These are phyloP conservation scores for Scyliorhinus canicula DNA, from an alignment of 2,797 vertebrate species.

Conservation along the genomic window DNA sequence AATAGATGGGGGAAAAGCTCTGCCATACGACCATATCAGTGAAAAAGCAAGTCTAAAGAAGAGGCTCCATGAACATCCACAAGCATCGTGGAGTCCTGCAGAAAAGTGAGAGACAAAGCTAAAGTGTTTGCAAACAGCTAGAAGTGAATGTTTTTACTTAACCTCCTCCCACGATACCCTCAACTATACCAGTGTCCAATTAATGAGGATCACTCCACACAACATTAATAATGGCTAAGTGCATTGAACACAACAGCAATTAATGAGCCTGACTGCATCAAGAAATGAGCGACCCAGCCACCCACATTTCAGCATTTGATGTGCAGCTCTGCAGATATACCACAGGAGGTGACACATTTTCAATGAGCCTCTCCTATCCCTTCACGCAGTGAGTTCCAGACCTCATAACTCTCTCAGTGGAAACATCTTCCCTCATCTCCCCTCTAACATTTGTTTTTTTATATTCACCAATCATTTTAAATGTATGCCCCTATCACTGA, in stretches of 20 bases:
- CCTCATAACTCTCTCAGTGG: too few relatives aligned
- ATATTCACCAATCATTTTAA: too few relatives aligned
- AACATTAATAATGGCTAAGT: not conserved
- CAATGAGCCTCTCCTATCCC: too few relatives aligned
- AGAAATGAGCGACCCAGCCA: too few relatives aligned
- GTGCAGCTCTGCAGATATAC: too few relatives aligned
- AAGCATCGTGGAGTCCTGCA: not conserved
- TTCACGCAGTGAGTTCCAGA: too few relatives aligned
- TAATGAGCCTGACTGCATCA: not conserved
- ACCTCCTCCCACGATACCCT: not conserved
- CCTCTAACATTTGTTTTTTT: too few relatives aligned
- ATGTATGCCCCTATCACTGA: too few relatives aligned
- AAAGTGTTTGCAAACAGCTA: not conserved
- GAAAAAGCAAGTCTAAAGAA: not conserved
- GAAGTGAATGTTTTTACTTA: not conserved
- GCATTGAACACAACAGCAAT: not conserved
- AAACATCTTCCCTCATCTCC: too few relatives aligned
- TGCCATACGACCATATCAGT: not conserved
- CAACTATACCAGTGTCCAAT: not conserved
- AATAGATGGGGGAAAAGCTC: not conserved
- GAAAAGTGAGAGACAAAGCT: not conserved
- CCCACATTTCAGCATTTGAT: too few relatives aligned
- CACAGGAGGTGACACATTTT: too few relatives aligned
- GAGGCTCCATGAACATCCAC: not conserved
- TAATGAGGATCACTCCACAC: not conserved